A percentile compares a stretch with the other conserved stretches of the same genome.
These are phyloP conservation scores for Limnodromus scolopaceus DNA, from an alignment of 2,797 vertebrate species.

Conservation along the genomic window DNA sequence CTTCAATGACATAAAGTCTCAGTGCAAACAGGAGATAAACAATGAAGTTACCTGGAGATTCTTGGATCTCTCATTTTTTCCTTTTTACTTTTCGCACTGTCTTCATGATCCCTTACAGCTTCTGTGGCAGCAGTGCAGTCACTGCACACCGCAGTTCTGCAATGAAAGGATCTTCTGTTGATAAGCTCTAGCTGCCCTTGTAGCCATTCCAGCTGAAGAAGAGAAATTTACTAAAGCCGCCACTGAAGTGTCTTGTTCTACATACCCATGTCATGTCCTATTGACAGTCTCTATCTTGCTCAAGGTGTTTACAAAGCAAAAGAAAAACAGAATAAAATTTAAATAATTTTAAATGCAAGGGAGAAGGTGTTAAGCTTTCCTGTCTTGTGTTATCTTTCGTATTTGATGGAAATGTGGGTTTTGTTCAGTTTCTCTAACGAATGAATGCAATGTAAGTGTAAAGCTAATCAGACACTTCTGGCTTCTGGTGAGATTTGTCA, in stretches of 20 bases:
- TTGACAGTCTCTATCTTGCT: background rate
- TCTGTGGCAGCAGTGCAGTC: background rate
- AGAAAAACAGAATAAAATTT: background rate
- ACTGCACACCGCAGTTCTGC: background rate
- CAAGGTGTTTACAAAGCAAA: background rate
- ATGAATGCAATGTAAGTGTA: background rate
- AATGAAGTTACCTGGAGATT: background rate
- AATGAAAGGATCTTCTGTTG: background rate
- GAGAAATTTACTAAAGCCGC: background rate
- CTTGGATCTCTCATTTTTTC: background rate
- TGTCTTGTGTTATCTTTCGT: background rate
- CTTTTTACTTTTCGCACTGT: background rate
- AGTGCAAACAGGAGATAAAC: background rate
- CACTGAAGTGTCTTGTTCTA: background rate
- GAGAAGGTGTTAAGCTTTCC: background rate
- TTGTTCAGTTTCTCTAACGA: background rate
- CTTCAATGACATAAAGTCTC: background rate
- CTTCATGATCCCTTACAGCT: background rate
- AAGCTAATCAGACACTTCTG: background rate
- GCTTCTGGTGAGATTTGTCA: background rate
- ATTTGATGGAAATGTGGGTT: background rate
- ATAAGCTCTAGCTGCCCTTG: background rate
- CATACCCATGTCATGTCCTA: background rate
- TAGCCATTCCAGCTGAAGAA: background rate
- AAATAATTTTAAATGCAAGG: background rate